Evolutionary conservation across 2,113 vertebrate genomes (phyloP), one percentile per base, ranked within the genome.

Genomic region (Ammospiza nelsoni): DNA sequence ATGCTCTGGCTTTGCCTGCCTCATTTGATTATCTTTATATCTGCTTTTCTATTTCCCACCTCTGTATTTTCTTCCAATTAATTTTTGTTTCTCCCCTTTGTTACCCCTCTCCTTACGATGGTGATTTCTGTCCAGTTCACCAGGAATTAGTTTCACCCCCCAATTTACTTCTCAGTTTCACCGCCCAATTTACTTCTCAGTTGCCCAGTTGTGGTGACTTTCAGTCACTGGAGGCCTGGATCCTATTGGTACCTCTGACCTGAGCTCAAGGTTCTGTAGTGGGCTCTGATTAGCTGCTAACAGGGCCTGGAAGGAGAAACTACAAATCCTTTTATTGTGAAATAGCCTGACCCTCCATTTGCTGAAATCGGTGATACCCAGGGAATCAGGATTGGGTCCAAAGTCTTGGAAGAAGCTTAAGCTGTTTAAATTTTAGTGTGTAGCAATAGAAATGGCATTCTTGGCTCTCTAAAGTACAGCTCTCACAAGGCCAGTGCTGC

Each of bases 401-500:
- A 97, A 94, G 79, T 93, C 94, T 95, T 85, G 88, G 84, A 84
- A 94, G 90, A 92, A 92, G 65, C 80, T 89, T 92, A 80, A 89
- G 73, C 57, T 73, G 54, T 95, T 93, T 83, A 83, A 87, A 80
- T 78, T 96, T 97, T 95, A 54, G 27, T 76, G 57, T 68, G 48
- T 65, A 84, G 52, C 69, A 92, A 72, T 73, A 92, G 82, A 96
- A 96, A 91, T 68, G 55, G 59, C 62, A 76, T 92, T 89, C 81
- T 93, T 90, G 90, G 91, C 76, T 92, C 80, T 73, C 85, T 89
- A 72, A 91, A 92, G 87, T 52, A 75, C 14, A 82, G 33, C 57
- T 94, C 93, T 92, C 33, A 25, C 80, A 83, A 96, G 89, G 54
- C 86, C 78, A 62, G 23, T 0, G 3, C 71, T 84, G 89, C 93